Evolutionary conservation across 2,113 vertebrate genomes (phyloP).

Genomic region (Percopsis transmontana): DNA sequence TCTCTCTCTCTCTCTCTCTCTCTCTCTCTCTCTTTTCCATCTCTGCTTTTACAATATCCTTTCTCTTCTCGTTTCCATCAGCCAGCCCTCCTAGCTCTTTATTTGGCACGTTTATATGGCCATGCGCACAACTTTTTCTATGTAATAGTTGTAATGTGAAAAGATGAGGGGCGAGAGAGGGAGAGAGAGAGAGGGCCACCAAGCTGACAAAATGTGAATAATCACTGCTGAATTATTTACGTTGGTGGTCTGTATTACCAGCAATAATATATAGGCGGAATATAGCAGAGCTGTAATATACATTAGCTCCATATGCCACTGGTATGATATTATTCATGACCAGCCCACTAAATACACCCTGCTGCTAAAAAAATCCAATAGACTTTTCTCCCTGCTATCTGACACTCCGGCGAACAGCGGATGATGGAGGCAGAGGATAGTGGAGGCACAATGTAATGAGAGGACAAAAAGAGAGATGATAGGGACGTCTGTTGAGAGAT

Average conservation of each 20-base stretch:
- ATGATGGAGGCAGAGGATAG: too few relatives aligned
- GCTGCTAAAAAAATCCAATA: too few relatives aligned
- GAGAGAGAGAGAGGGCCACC: background rate
- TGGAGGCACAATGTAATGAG: too few relatives aligned
- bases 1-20: background rate
- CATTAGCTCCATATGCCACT: conserved; percentile 52
- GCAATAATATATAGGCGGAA: conserved; percentile 49
- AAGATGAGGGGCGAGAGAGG: background rate
- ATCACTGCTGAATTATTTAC: conserved; percentile 61
- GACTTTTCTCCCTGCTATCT: too few relatives aligned
- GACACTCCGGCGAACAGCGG: too few relatives aligned
- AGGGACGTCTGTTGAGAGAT: too few relatives aligned
- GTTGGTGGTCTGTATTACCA: conserved; percentile 43
- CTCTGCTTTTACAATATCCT: background rate
- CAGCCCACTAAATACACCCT: too few relatives aligned
- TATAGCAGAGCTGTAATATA: conserved; percentile 54
- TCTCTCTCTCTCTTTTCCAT: background rate
- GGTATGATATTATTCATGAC: conserved; percentile 39
- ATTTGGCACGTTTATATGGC: background rate
- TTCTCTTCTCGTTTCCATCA: background rate
- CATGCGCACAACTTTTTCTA: too few relatives aligned
- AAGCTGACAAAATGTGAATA: conserved; percentile 52
- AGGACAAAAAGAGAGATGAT: too few relatives aligned
- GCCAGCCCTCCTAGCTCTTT: background rate
- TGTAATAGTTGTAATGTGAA: too few relatives aligned